phyloP scores from a whole-genome alignment of 2,888 invertebrate genomes.

The Anagyrus pseudococci region DNA sequence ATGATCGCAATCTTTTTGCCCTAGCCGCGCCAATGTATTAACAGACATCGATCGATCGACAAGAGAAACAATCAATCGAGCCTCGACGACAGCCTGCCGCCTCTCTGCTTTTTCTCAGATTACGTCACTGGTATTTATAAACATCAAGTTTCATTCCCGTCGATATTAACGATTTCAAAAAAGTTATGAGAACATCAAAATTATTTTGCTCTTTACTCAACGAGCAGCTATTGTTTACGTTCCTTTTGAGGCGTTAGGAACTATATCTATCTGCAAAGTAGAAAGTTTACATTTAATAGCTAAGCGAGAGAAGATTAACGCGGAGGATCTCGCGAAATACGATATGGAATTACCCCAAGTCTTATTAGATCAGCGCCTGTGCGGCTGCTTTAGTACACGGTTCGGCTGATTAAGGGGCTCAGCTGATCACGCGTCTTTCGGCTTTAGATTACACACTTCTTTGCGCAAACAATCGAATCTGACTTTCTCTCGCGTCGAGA shows the following conservation, averaged over 20 bases:
- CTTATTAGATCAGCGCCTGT: too few relatives aligned
- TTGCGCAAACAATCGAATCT: constrained; percentile 8
- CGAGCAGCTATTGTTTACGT: too few relatives aligned
- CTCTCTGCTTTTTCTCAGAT: too few relatives aligned
- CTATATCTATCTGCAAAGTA: too few relatives aligned
- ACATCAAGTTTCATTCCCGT: too few relatives aligned
- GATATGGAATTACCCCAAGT: constrained; percentile 40
- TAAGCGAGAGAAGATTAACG: neutral
- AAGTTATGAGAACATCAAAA: neutral
- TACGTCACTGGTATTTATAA: too few relatives aligned
- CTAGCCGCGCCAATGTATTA: too few relatives aligned
- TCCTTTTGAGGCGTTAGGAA: too few relatives aligned
- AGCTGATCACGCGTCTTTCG: neutral
- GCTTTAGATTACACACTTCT: constrained; percentile 1
- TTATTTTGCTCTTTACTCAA: neutral
- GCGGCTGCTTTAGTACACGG: neutral
- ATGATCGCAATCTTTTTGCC: too few relatives aligned
- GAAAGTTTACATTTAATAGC: neutral
- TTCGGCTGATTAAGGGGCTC: constrained; percentile 21
- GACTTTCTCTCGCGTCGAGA: neutral
- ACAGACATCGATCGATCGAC: too few relatives aligned
- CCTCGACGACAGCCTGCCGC: too few relatives aligned
- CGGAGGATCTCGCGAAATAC: constrained; percentile 26
- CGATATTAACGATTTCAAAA: neutral
- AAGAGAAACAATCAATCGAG: too few relatives aligned